Evolutionary conservation across 2,113 vertebrate species (phyloP), one percentile per base, ranked within the genome.

Genomic region (Delphinapterus leucas): DNA sequence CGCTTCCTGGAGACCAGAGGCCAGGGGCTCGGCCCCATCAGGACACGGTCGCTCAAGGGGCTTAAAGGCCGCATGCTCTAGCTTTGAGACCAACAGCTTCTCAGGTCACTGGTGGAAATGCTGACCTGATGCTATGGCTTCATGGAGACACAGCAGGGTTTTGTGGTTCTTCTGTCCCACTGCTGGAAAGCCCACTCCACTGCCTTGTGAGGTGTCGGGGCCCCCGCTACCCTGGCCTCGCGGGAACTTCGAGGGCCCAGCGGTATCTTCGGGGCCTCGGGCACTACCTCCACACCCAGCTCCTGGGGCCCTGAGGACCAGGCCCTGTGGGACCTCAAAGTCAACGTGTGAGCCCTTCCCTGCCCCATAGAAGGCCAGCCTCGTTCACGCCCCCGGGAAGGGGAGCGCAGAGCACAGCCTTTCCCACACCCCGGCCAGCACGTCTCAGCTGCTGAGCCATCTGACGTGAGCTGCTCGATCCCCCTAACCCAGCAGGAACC

Each of bases 401-500:
- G 53, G 53, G 53, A 53, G 53, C 0, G 4, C 49, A 53, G 49
- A 55, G 18, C 55, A 8, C 55, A 1, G 55, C 55, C 55, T 21
- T 8, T 21, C 73, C 41, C 0, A 20, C 44, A 2, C 10, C 28
- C 33, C 0, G 0, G 74, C 28, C 1, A 1, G 44, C 74, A 1
- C 60, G 21, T 31, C 47, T 53, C 28, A 1, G 2, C 74, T 11
- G 33, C 41, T 1, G 0, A 15, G 31, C 31, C 26, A 20, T 11
- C 73, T 20, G 73, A 31, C 0, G 9, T 49, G 47, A 47, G 74
- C 5, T 5, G 26, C 73, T 76, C 26, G 26, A 3, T 47, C 26
- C 15, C 15, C 17, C 74, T 17, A 11, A 15, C 1, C 17, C 33
- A 8, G 7, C 65, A 8, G 65, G 74, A 77, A 33, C 44, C 44